Conservation (phyloP, 2,113 vertebrate genomes). For the Grus americana region DNA sequence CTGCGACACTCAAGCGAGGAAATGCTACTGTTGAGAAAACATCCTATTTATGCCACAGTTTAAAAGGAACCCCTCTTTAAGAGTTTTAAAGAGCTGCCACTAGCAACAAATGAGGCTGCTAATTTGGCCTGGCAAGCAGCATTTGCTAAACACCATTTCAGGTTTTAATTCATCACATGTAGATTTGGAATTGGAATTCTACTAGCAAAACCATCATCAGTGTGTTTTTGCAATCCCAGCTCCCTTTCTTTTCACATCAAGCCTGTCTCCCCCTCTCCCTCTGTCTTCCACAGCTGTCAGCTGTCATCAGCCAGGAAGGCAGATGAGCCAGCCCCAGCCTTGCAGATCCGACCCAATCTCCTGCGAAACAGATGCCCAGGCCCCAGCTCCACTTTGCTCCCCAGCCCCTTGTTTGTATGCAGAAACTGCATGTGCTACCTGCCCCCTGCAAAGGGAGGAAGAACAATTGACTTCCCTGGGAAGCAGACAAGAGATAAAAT, state of each 20-base stretch:
- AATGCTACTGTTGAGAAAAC: slow-evolving; percentile 61
- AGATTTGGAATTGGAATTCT: slow-evolving; percentile 41
- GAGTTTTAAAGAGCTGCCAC: slow-evolving; percentile 53
- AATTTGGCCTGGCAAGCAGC: slow-evolving; percentile 55
- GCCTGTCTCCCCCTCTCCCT: slow-evolving; percentile 1
- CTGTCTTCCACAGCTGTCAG: slow-evolving; percentile 58
- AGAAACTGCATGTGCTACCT: not conserved
- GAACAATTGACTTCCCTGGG: not conserved
- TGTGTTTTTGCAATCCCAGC: slow-evolving; percentile 28
- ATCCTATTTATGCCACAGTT: slow-evolving; percentile 60
- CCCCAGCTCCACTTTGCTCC: not conserved
- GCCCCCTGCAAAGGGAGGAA: not conserved
- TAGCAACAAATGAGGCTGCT: slow-evolving; percentile 44
- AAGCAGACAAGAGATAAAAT: not conserved
- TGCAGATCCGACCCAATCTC: slow-evolving; percentile 1
- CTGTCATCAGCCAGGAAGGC: slow-evolving; percentile 43
- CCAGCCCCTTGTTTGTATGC: not conserved
- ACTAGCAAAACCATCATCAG: slow-evolving; percentile 16
- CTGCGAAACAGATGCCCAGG: not conserved
- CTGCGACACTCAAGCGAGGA: not conserved
- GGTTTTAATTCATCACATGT: slow-evolving; percentile 53
- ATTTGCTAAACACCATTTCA: slow-evolving; percentile 49
- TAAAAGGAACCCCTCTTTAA: slow-evolving; percentile 34
- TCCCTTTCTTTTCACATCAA: slow-evolving; percentile 38
- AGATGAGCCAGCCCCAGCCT: slow-evolving; percentile 32